These are phyloP conservation scores for Belgica antarctica DNA, from an alignment of 2,888 invertebrate genomes.

Conservation along the genomic window DNA sequence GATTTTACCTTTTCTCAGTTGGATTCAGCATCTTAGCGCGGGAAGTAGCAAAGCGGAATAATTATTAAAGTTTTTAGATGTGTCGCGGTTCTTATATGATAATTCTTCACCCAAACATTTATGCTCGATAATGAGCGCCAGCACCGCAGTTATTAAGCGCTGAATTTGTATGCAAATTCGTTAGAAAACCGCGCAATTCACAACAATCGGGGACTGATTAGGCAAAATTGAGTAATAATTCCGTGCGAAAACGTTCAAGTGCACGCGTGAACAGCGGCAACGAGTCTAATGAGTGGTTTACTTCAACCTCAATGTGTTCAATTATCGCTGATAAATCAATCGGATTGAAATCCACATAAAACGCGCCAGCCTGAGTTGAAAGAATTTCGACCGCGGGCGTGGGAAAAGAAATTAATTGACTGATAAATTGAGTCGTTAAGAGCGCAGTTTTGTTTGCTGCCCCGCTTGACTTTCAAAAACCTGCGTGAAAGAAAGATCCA, in stretches of 20 bases:
- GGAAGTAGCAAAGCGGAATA: too few species aligned
- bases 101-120: too few species aligned
- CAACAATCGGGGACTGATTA: neutral
- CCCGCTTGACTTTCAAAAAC: neutral
- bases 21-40: neutral
- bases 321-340: neutral
- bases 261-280: neutral
- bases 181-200: neutral
- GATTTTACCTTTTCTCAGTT: neutral
- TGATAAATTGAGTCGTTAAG: neutral
- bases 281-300: neutral
- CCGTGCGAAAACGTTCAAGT: neutral
- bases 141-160: neutral
- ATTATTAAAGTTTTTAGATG: too few species aligned
- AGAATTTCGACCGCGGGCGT: neutral
- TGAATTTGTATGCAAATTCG: neutral
- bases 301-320: neutral
- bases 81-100: too few species aligned
- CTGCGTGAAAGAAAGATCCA: too few species aligned
- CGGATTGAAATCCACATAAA: constrained; percentile 3
- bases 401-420: constrained; percentile 3
- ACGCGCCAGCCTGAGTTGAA: neutral
- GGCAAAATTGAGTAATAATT: neutral
- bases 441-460: neutral
- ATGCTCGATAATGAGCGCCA: too few species aligned